A percentile compares a stretch with the other conserved stretches of the same genome.
Evolutionary conservation across 2,888 invertebrate species (phyloP).

Genomic region (Hydrotaea cyrtoneurina): DNA sequence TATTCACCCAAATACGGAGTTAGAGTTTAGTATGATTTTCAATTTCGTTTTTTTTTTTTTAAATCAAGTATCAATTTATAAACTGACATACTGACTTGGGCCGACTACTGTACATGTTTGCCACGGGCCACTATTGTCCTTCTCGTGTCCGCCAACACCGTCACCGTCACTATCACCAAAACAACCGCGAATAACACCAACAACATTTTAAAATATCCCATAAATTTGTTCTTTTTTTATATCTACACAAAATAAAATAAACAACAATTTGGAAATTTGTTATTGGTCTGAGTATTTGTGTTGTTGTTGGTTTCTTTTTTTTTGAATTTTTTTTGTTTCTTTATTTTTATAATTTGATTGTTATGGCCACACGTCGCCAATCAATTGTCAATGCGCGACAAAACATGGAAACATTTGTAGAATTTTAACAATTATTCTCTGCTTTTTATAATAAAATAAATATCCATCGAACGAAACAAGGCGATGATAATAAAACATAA

Average conservation of each 20-base stretch:
- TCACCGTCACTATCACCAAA: too few relatives aligned
- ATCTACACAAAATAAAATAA: too few relatives aligned
- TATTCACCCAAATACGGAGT: too few relatives aligned
- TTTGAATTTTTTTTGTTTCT: conserved; percentile 17
- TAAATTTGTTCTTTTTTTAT: background rate
- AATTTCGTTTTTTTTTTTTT: too few relatives aligned
- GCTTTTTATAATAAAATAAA: conserved; percentile 15
- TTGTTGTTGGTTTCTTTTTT: conserved; percentile 16
- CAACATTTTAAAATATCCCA: conserved; percentile 2
- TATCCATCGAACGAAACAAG: background rate
- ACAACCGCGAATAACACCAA: background rate
- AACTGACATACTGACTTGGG: background rate
- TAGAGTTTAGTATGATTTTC: too few relatives aligned
- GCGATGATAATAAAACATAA: conserved; percentile 9
- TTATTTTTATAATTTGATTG: conserved; percentile 49
- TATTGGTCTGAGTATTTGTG: background rate
- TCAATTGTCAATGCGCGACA: conserved; percentile 52
- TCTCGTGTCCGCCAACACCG: too few relatives aligned
- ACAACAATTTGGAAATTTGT: background rate
- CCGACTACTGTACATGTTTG: background rate
- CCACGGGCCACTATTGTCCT: too few relatives aligned
- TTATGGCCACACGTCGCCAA: conserved; percentile 66
- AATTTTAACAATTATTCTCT: conserved; percentile 44
- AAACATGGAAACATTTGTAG: conserved; percentile 31
- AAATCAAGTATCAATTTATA: too few relatives aligned